phyloP scores from a whole-genome alignment of 2,113 vertebrate genomes.

The Murina feae region DNA sequence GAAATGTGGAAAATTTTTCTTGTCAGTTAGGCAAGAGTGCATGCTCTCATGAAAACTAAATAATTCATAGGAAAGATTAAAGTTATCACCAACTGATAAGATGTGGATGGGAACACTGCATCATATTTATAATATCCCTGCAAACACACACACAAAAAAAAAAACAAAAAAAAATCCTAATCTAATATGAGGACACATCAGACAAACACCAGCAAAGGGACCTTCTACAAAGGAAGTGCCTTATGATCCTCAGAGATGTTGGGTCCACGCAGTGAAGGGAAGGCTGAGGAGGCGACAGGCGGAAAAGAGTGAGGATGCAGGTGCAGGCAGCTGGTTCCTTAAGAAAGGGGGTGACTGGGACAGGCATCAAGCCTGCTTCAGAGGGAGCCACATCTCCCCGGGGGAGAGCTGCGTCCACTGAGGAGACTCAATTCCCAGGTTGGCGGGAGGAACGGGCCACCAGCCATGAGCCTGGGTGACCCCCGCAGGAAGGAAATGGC shows the following conservation, averaged over 20 bases:
- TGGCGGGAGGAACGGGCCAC: not conserved
- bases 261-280: not conserved
- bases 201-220: not conserved
- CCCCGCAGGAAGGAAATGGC: not conserved
- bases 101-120: not conserved
- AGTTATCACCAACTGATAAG: not conserved
- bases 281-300: not conserved
- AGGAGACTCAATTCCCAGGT: not conserved
- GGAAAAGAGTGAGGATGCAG: not conserved
- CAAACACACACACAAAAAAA: not conserved
- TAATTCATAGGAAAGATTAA: not conserved
- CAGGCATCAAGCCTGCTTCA: not conserved
- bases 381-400: not conserved
- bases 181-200: not conserved
- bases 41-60: not conserved
- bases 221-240: not conserved
- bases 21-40: not conserved
- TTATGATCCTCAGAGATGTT: not conserved
- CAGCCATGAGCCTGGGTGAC: not conserved
- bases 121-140: not conserved
- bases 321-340: not conserved
- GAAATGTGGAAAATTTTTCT: not conserved
- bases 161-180: not conserved
- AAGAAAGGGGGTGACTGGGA: not conserved
- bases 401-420: not conserved